These are phyloP conservation scores for Zele albiditarsus DNA, from an alignment of 2,888 invertebrate species.

Conservation along the genomic window DNA sequence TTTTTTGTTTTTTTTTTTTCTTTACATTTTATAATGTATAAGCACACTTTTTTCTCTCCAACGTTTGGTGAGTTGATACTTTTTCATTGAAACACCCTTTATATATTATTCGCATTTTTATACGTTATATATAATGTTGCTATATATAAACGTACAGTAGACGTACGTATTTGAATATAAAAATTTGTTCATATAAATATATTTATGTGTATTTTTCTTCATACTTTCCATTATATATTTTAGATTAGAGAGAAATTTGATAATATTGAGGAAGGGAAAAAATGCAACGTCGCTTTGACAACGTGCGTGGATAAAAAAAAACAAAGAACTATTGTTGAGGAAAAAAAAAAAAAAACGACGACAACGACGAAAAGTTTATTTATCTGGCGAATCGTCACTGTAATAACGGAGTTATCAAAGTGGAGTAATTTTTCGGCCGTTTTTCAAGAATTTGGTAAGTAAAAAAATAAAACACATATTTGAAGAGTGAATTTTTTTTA, in stretches of 20 bases:
- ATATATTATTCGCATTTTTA: not conserved
- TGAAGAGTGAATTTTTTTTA: not conserved
- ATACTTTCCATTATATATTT: not conserved
- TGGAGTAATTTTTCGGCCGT: slow-evolving; percentile 5
- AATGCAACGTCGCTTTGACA: not conserved
- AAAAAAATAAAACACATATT: not conserved
- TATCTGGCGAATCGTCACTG: not conserved
- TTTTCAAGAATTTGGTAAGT: slow-evolving; percentile 32
- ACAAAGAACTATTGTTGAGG: no score
- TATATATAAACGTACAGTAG: not conserved
- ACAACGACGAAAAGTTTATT: not conserved
- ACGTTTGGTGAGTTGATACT: not conserved
- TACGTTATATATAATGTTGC: not conserved
- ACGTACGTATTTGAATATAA: not conserved
- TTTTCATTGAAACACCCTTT: no score
- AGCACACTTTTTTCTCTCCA: not conserved
- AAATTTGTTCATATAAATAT: not conserved
- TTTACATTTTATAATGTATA: not conserved
- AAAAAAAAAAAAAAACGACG: not conserved
- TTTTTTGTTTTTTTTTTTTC: not conserved
- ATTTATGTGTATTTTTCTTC: not conserved
- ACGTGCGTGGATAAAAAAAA: not conserved
- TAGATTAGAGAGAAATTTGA: not conserved
- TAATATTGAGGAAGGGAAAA: not conserved
- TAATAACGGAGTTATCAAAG: slow-evolving; percentile 21